Evolutionary conservation across 2,113 vertebrate genomes (phyloP).

Genomic region (Apeltes quadracus): DNA sequence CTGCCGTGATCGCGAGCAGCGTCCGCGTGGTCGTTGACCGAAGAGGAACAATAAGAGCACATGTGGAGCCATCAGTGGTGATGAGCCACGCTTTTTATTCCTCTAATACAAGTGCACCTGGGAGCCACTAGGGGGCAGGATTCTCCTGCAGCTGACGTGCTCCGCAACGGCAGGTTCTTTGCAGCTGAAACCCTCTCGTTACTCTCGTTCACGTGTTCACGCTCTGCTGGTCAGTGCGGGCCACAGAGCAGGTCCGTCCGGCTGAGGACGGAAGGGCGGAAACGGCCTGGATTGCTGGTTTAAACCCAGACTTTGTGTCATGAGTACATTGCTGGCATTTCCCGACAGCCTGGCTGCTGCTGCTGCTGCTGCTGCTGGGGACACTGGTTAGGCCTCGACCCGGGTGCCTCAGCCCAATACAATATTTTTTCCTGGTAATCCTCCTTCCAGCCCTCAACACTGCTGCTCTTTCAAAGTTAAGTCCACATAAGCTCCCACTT

Average conservation of each 20-base stretch:
- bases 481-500: constrained; percentile 80
- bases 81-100: constrained; percentile 30
- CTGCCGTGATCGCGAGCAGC: constrained; percentile 59
- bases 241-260: not conserved
- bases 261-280: too few relatives aligned
- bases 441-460: constrained; percentile 71
- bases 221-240: not conserved
- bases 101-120: constrained; percentile 10
- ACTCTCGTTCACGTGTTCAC: constrained; percentile 5
- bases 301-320: not conserved
- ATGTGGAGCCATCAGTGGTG: constrained; percentile 41
- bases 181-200: constrained; percentile 3
- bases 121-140: constrained; percentile 61
- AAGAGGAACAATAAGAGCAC: constrained; percentile 48
- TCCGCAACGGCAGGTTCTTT: not conserved
- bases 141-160: not conserved
- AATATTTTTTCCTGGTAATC: constrained; percentile 79
- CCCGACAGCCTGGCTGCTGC: constrained; percentile 28
- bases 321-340: constrained; percentile 9
- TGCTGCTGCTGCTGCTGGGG: constrained; percentile 29
- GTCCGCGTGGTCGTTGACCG: constrained; percentile 38
- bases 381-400: constrained; percentile 60
- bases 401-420: constrained; percentile 66
- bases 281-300: not conserved
- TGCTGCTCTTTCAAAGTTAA: constrained; percentile 78